Evolutionary conservation across 2,888 invertebrate species (phyloP).

Genomic region (Tyria jacobaeae): DNA sequence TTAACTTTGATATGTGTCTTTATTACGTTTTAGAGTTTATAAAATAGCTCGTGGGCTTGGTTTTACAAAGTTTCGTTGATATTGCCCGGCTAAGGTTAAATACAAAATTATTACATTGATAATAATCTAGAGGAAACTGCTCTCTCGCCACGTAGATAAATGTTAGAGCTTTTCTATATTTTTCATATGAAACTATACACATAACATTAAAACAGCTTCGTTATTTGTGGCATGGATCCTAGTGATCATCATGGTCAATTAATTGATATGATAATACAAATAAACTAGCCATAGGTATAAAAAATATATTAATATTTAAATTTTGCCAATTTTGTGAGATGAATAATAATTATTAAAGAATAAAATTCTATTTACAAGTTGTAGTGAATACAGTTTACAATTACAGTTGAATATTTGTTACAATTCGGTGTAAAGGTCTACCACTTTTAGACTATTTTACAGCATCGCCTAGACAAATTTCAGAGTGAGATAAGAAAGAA

Average conservation of each 20-base stretch:
- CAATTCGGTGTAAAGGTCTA: constrained; percentile 58
- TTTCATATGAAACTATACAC: background rate
- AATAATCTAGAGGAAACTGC: background rate
- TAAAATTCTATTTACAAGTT: no score
- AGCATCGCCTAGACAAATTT: constrained; percentile 85
- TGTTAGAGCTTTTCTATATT: no score
- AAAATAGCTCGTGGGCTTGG: background rate
- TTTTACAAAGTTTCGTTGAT: background rate
- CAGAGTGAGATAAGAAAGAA: constrained; percentile 83
- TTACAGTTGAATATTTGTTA: no score
- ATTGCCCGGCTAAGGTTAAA: background rate
- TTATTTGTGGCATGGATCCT: no score
- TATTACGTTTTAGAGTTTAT: constrained; percentile 13
- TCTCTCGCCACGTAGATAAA: background rate
- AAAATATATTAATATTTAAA: no score
- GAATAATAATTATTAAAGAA: no score
- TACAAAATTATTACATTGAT: background rate
- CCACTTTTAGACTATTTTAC: constrained; percentile 73
- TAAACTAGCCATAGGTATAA: no score
- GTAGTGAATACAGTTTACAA: no score
- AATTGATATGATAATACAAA: no score
- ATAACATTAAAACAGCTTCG: no score
- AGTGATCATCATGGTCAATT: no score
- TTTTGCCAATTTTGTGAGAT: no score
- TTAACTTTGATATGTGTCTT: constrained; percentile 14